These are phyloP conservation scores for Hippopotamus amphibius DNA, from an alignment of 2,113 vertebrate species.

Conservation along the genomic window DNA sequence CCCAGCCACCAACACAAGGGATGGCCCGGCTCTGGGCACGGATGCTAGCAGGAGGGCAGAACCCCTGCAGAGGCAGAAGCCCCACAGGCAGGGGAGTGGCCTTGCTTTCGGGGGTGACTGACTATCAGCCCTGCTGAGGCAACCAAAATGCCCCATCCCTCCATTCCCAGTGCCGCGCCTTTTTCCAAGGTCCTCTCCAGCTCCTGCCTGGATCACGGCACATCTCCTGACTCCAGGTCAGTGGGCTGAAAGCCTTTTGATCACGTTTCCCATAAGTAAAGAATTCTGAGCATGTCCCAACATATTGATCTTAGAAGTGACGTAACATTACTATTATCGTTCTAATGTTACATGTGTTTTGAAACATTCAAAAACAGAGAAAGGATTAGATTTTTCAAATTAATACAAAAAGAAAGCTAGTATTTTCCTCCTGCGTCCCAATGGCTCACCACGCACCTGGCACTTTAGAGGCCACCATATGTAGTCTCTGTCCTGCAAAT, in stretches of 20 bases:
- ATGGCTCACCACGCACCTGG: fast-evolving
- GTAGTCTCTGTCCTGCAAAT: not conserved
- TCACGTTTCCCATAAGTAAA: not conserved
- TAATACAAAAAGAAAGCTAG: not conserved
- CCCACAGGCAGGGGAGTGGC: not conserved
- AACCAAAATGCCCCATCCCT: not conserved
- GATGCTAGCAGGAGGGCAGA: fast-evolving
- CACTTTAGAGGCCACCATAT: not conserved
- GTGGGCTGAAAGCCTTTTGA: not conserved
- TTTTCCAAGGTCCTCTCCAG: not conserved
- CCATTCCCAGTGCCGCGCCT: not conserved
- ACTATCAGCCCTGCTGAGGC: not conserved
- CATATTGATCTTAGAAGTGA: not conserved
- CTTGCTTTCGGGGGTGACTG: not conserved
- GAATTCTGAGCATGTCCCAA: not conserved
- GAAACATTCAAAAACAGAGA: not conserved
- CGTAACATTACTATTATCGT: not conserved
- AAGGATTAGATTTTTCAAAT: not conserved
- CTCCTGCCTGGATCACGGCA: fast-evolving
- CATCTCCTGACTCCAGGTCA: not conserved
- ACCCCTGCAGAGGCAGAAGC: not conserved
- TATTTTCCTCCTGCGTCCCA: not conserved
- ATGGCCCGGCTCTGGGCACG: not conserved
- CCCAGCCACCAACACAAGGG: fast-evolving
- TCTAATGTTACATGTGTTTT: not conserved